Conservation (phyloP, 2,797 vertebrate species). For the Acanthurus lineatus region DNA sequence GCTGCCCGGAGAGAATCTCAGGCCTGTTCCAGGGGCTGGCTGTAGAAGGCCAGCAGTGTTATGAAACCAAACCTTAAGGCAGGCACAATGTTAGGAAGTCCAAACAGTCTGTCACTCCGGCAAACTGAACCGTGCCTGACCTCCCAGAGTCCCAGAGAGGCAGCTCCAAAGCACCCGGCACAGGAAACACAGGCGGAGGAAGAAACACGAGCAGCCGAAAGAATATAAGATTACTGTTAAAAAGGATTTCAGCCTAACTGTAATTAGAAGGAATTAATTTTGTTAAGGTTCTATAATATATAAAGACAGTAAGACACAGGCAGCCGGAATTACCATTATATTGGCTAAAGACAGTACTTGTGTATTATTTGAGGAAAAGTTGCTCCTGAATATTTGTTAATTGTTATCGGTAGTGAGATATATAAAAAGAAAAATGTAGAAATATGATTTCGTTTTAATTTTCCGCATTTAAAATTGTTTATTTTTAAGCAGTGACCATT, state of each 20-base stretch:
- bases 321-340: background rate
- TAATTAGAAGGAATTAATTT: background rate
- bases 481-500: background rate
- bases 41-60: conserved; percentile 48
- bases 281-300: background rate
- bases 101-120: conserved; percentile 85
- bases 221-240: conserved; percentile 41
- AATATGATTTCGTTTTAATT: background rate
- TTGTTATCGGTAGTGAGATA: background rate
- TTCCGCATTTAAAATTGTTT: background rate
- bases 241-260: background rate
- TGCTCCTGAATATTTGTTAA: background rate
- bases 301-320: background rate
- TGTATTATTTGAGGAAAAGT: background rate
- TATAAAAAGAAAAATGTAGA: too few relatives aligned
- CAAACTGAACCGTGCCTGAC: conserved; percentile 88
- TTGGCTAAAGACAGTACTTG: background rate
- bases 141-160: conserved; percentile 63
- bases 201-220: conserved; percentile 28
- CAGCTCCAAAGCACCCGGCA: conserved; percentile 54
- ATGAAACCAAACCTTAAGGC: conserved; percentile 70
- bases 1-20: background rate
- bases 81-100: conserved; percentile 92
- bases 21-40: conserved; percentile 5
- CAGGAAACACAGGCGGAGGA: conserved; percentile 64